Percentiles rank a stretch among this genome's conserved stretches.
Evolutionary conservation across 2,113 vertebrate genomes (phyloP).

Genomic region (Dipodomys spectabilis): DNA sequence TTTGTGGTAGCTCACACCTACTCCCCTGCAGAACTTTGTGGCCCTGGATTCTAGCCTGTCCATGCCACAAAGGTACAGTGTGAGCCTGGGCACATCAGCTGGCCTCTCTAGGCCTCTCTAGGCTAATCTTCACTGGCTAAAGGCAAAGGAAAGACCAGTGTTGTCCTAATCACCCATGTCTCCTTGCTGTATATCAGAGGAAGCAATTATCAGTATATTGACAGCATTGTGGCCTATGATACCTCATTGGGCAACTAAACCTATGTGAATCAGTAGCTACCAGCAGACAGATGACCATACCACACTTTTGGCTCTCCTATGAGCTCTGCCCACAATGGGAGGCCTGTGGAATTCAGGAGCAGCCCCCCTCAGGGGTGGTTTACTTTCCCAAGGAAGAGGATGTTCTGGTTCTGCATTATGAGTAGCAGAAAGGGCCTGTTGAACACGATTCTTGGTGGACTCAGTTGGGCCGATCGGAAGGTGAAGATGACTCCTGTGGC

Average conservation of each 20-base stretch:
- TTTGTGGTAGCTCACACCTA: background rate
- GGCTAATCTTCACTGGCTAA: background rate
- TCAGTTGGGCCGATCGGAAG: background rate
- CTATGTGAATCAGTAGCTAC: background rate
- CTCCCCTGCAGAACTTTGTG: background rate
- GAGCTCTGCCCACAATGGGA: accelerated
- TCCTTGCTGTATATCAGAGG: background rate
- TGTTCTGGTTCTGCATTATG: background rate
- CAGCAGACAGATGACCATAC: accelerated
- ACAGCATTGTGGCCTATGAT: background rate
- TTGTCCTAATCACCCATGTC: background rate
- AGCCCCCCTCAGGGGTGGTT: background rate
- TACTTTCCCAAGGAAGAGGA: conserved; percentile 69
- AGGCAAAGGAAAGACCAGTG: background rate
- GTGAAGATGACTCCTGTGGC: background rate
- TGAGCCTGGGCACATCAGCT: background rate
- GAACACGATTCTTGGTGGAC: accelerated
- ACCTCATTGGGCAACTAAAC: background rate
- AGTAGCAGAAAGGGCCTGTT: conserved; percentile 59
- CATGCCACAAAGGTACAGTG: background rate
- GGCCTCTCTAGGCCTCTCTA: background rate
- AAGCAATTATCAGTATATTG: background rate
- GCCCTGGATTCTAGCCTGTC: background rate
- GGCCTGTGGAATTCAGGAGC: background rate
- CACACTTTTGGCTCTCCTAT: too few relatives aligned